phyloP scores from a whole-genome alignment of 2,113 vertebrate genomes.

The cattle (Bos taurus) region ARS-UCD2.0 NC_037330.1:116871501-116872000 shows the following conservation, averaged over 20 bases:
- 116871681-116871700: background rate
- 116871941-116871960: background rate
- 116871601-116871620: background rate
- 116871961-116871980: background rate
- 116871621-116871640: background rate
- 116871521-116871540: rapidly evolving
- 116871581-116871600: background rate
- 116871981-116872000: constrained; percentile 17
- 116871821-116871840: background rate
- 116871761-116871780: background rate
- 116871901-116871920: background rate
- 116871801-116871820: background rate
- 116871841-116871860: background rate
- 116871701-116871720: background rate
- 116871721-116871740: background rate
- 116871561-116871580: rapidly evolving
- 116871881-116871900: background rate
- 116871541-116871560: rapidly evolving
- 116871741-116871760: background rate
- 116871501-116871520: background rate
- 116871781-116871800: background rate
- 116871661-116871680: rapidly evolving
- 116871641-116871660: background rate
- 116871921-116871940: background rate
- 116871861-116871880: background rate